These are phyloP conservation scores for Ectemnius continuus DNA, from an alignment of 2,888 invertebrate species.

Conservation along the genomic window DNA sequence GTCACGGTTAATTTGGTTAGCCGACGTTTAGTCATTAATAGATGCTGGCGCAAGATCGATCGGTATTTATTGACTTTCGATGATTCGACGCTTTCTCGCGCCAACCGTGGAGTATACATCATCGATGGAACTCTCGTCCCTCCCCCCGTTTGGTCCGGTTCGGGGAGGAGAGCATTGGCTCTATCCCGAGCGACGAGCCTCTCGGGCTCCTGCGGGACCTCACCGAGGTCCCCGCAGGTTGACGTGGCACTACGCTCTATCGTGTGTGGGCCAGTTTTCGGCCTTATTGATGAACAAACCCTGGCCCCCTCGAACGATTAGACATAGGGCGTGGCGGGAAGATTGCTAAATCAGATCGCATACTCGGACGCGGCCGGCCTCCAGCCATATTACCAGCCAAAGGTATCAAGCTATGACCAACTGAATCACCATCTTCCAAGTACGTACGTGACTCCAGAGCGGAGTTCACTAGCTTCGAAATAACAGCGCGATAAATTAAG, in stretches of 20 bases:
- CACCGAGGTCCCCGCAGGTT: constrained; percentile 21
- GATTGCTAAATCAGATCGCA: constrained; percentile 75
- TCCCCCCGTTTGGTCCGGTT: not conserved
- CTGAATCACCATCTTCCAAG: not conserved
- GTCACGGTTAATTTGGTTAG: constrained; percentile 78
- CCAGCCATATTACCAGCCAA: constrained; percentile 38
- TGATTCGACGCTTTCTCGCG: constrained; percentile 72
- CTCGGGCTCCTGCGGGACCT: constrained; percentile 5
- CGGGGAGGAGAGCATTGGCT: constrained; percentile 10
- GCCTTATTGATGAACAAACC: constrained; percentile 73
- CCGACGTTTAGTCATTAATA: constrained; percentile 72
- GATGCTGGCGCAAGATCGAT: constrained; percentile 71
- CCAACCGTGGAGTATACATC: constrained; percentile 32
- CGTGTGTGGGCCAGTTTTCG: constrained; percentile 73
- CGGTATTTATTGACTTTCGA: constrained; percentile 75
- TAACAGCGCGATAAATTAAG: not conserved
- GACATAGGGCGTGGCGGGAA: constrained; percentile 75
- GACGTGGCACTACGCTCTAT: constrained; percentile 47
- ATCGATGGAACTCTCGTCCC: constrained; percentile 45
- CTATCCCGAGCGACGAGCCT: constrained; percentile 3
- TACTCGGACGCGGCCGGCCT: constrained; percentile 20
- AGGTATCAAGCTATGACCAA: constrained; percentile 29
- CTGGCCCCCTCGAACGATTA: constrained; percentile 73
- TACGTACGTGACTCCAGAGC: not conserved
- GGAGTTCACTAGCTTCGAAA: not conserved